Evolutionary conservation across 2,797 vertebrate species (phyloP).

Genomic region (Leuciscus waleckii): DNA sequence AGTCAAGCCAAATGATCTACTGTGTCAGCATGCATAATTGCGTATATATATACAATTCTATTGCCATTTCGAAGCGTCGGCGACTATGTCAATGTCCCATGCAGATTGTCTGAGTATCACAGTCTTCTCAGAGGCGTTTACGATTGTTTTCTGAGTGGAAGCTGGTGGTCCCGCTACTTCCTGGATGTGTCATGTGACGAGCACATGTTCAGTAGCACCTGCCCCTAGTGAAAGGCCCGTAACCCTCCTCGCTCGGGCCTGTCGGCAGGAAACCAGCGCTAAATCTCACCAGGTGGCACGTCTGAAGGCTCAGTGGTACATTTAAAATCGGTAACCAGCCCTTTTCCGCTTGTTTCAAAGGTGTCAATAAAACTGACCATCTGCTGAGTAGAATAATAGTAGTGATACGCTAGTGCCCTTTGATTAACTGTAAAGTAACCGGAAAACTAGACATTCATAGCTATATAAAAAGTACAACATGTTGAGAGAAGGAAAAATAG

Average conservation of each 20-base stretch:
- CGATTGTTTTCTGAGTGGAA: slow-evolving; percentile 51
- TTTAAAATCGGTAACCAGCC: slow-evolving; percentile 61
- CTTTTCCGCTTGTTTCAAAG: slow-evolving; percentile 59
- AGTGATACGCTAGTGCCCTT: slow-evolving; percentile 55
- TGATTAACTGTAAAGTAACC: slow-evolving; percentile 45
- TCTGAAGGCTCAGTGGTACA: slow-evolving; percentile 60
- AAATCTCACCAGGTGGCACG: slow-evolving; percentile 57
- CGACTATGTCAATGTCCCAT: slow-evolving; percentile 58
- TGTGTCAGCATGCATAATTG: slow-evolving; percentile 53
- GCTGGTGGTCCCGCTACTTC: slow-evolving; percentile 61
- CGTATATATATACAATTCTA: slow-evolving; percentile 61
- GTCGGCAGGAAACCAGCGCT: slow-evolving; percentile 65
- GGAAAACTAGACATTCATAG: slow-evolving; percentile 58
- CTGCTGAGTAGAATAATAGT: slow-evolving; percentile 54
- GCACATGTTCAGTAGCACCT: slow-evolving; percentile 63
- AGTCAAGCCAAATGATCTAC: slow-evolving; percentile 50
- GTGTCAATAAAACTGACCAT: slow-evolving; percentile 49
- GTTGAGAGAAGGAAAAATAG: slow-evolving; percentile 58
- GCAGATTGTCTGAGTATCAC: slow-evolving; percentile 60
- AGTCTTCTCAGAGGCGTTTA: slow-evolving; percentile 54
- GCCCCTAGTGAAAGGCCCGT: slow-evolving; percentile 65
- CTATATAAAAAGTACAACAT: slow-evolving; percentile 58
- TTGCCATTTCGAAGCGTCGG: slow-evolving; percentile 55
- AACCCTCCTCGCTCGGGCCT: slow-evolving; percentile 54
- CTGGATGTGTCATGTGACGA: slow-evolving; percentile 50